phyloP scores from a whole-genome alignment of 2,113 vertebrate genomes.

The Hydropotes inermis region DNA sequence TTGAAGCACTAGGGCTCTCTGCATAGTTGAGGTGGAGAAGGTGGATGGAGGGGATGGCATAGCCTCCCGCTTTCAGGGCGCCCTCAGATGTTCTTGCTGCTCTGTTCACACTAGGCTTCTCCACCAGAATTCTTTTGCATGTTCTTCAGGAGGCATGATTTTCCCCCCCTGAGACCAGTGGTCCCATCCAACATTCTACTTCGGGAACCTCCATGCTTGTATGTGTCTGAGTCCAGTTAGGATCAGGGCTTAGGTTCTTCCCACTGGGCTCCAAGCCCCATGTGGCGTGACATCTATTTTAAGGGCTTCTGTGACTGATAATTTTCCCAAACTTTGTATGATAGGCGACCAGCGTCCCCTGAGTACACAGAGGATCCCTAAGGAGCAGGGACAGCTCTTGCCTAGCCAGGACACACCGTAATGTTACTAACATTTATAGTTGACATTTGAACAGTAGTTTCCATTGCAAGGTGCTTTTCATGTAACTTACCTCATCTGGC shows the following conservation, averaged over 20 bases:
- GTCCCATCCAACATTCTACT: neutral
- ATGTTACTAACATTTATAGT: neutral
- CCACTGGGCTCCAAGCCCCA: neutral
- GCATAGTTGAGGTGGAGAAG: neutral
- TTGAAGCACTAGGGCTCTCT: neutral
- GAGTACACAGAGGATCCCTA: neutral
- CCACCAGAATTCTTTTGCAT: neutral
- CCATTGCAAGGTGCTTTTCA: neutral
- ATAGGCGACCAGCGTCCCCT: neutral
- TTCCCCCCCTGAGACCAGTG: neutral
- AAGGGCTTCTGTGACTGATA: slow-evolving; percentile 10
- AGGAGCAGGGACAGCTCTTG: neutral
- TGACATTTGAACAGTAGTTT: slow-evolving; percentile 11
- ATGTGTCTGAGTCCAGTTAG: neutral
- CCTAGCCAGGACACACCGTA: neutral
- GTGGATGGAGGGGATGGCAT: neutral
- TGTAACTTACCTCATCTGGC: neutral
- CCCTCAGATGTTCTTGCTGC: neutral
- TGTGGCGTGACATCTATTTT: slow-evolving; percentile 5
- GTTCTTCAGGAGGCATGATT: neutral
- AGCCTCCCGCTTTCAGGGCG: neutral
- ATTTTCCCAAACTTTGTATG: neutral
- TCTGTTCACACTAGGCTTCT: neutral
- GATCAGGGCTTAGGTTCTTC: slow-evolving; percentile 5
- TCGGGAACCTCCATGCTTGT: neutral